Base-by-base conservation (phyloP, 2,113 vertebrate genomes). In the Dunckerocampus dactyliophorus region DNA sequence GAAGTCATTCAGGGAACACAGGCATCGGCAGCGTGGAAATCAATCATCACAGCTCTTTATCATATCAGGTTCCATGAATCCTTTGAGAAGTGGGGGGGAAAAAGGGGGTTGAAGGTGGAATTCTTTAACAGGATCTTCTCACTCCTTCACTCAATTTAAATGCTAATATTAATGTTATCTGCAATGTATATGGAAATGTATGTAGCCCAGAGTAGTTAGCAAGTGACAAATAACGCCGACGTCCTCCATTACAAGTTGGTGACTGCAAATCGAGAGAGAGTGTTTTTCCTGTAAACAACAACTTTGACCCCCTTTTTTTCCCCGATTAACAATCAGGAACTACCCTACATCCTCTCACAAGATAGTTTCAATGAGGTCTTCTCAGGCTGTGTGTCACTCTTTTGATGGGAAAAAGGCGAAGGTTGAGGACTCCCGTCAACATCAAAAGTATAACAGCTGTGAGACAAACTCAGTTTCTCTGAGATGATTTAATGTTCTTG, bases 31-130 rank as follows among this genome's bases (percentile, higher is more conserved):
- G 76, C 67, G 54, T 59, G 54, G 63, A 78, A 74, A 82, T 83
- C 75, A 76, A 79, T 84, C 80, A 63, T 52, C 73, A 64, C 77
- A 71, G 76, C 47, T 75, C 69, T 72, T 82, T 58, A 77, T 81
- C 74, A 69, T 65, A 76, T 76, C 73, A 78, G 63, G 69, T 63
- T 45, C 48, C 49, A 63, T 21, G 60, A n/a, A 56, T 37, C n/a
- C 55, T 43, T 21, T 54, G 34, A 71, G 50, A 69, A 68, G 59
- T 6, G 5, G 20, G 14, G 17, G 10, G 20, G n/a, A 17, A 24
- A 22, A 49, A 49, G 21, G 19, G 14, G 37, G 37, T 39, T 39
- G 39, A 52, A 28, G 3, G 15, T 17, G 50, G 8, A 12, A n/a
- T 31, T 10, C 24, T 52, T 52, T 31, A 31, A 52, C 15, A 31